Percentiles rank a stretch among this genome's conserved stretches.
These are phyloP conservation scores for Corynorhinus townsendii DNA, from an alignment of 2,113 vertebrate species.

Conservation along the genomic window DNA sequence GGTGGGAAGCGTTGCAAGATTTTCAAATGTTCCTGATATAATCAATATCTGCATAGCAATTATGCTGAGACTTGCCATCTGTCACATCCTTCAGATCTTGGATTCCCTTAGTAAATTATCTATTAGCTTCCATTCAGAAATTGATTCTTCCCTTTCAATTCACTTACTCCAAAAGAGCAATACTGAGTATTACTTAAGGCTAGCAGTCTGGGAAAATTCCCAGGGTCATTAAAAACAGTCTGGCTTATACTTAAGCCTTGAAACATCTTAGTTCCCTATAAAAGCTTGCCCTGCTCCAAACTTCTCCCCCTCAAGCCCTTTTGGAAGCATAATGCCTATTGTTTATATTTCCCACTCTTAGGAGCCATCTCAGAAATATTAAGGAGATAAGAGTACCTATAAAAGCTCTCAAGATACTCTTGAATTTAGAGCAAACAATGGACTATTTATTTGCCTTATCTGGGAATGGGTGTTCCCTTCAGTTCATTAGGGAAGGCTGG, in stretches of 20 bases:
- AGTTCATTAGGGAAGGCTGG: constrained; percentile 48
- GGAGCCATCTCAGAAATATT: constrained; percentile 57
- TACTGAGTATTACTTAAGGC: background rate
- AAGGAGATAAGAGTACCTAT: constrained; percentile 61
- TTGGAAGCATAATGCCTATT: constrained; percentile 8
- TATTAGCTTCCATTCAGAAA: background rate
- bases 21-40: background rate
- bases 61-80: background rate
- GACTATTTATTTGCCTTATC: constrained; percentile 68
- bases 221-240: background rate
- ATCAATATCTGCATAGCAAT: background rate
- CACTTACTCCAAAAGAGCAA: background rate
- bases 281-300: constrained; percentile 1
- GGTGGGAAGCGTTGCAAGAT: background rate
- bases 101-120: background rate
- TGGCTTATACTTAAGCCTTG: background rate
- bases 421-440: constrained; percentile 65
- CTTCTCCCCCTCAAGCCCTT: background rate
- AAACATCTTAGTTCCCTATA: background rate
- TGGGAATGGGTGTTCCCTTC: constrained; percentile 65
- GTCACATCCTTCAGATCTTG: background rate
- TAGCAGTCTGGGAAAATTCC: background rate
- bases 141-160: background rate
- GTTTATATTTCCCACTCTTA: constrained; percentile 60
- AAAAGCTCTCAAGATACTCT: constrained; percentile 64